Evolutionary conservation across 1,140 invertebrate species (phyloP).

Genomic region (Drosophila nigrodunni): DNA sequence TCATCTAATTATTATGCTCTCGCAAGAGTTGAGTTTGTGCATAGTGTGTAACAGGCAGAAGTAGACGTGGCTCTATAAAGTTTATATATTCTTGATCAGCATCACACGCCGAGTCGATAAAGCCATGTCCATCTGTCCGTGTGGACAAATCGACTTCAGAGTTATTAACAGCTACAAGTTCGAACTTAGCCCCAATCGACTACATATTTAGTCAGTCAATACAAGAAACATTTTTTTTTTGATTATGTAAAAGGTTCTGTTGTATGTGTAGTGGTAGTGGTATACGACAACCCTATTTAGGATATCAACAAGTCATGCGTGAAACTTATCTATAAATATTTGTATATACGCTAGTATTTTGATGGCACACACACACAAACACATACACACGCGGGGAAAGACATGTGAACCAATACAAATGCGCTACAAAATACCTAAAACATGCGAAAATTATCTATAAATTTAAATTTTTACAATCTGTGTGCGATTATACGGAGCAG

Average conservation of each 20-base stretch:
- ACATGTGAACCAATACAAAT: conserved; percentile 15
- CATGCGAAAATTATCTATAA: conserved; percentile 83
- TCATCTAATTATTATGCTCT: not conserved
- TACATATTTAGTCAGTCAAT: too few species aligned
- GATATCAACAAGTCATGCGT: conserved; percentile 76
- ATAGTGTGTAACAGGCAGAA: too few species aligned
- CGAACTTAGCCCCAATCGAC: too few species aligned
- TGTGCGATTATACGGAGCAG: conserved; percentile 69
- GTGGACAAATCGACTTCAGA: too few species aligned
- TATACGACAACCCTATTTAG: conserved; percentile 54
- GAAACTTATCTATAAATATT: conserved; percentile 73
- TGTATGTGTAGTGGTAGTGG: not conserved
- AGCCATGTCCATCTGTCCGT: too few species aligned
- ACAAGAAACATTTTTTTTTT: not conserved
- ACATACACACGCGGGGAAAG: conserved; percentile 4
- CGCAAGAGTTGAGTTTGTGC: too few species aligned
- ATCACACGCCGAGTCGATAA: too few species aligned
- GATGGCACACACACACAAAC: conserved; percentile 45
- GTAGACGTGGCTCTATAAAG: too few species aligned
- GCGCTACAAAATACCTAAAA: conserved; percentile 66
- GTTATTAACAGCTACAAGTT: too few species aligned
- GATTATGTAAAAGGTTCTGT: conserved; percentile 33
- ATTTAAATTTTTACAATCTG: conserved; percentile 83
- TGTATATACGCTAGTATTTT: conserved; percentile 33
- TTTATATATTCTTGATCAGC: too few species aligned